Evolutionary conservation across 2,797 vertebrate genomes (phyloP), one percentile per base, ranked within the genome.

Genomic region (Gymnodraco acuticeps): DNA sequence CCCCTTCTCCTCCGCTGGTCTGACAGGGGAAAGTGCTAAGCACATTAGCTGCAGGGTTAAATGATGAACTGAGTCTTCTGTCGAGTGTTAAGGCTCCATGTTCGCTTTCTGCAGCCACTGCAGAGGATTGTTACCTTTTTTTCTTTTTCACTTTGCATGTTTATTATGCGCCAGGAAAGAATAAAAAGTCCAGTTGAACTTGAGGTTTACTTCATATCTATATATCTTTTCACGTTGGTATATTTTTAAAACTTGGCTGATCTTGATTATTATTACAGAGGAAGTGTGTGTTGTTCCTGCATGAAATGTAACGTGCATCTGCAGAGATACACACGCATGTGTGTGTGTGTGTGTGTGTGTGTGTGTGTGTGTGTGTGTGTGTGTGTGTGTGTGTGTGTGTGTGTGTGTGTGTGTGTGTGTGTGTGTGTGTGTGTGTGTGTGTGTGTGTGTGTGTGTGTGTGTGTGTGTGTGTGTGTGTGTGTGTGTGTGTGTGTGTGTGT

Each of bases 301-400:
- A 89, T 89, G 90, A 93, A 91, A 81, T 78, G 54, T 70, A 85
- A 76, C 53, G 3, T 83, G 76, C 84, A 69, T 83, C 61, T 89
- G 91, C 87, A 89, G 83, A 73, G 53, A 62, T 70, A 7, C 82
- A 77, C 66, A 23, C n/a, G 45, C 27, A 20, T 20, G 20, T 13
- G 5, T 3, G 16, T 17, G 10, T 45, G 48, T 10, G 3, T 54
- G 3, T 19, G 8, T 13, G 10, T 43, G 10, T 65, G 47, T 52
- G 73, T 85, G 82, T 75, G 53, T 10, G 3, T 54, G 3, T 19
- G 8, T 13, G 10, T 43, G 10, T 65, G 47, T 54, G 73, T 85
- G 82, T 75, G 53, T 59, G 70, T 79, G 82, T 75, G 54, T 42
- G n/a, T 65, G 53, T 69, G 58, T 64, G 41, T 33, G 31, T 2